Evolutionary conservation across 2,797 vertebrate genomes (phyloP).

Genomic region (Borostomias antarcticus): DNA sequence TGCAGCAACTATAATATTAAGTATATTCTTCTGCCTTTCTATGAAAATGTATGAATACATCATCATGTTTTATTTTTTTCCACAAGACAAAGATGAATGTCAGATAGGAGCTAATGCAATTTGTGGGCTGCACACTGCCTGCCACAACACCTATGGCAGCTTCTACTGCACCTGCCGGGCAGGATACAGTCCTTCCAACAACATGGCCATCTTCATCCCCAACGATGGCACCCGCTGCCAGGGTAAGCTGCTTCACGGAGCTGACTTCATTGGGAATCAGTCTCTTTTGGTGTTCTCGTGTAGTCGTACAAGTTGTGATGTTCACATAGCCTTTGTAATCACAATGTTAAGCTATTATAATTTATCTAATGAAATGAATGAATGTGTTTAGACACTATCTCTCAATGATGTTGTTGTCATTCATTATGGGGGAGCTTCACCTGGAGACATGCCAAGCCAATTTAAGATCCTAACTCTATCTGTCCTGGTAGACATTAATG

Average conservation of each 20-base stretch:
- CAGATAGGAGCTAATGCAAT: conserved; percentile 76
- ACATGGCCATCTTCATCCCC: conserved; percentile 86
- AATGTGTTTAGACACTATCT: not conserved
- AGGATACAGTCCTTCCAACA: conserved; percentile 90
- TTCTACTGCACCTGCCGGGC: conserved; percentile 88
- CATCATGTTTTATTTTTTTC: conserved; percentile 20
- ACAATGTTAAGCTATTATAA: not conserved
- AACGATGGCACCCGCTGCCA: conserved; percentile 93
- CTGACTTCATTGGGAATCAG: not conserved
- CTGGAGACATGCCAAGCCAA: not conserved
- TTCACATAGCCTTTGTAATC: not conserved
- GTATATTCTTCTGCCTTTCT: not conserved
- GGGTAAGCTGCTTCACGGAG: conserved; percentile 71
- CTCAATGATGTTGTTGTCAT: not conserved
- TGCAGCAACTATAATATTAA: too few species aligned
- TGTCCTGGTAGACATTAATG: conserved; percentile 82
- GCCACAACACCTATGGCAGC: conserved; percentile 91
- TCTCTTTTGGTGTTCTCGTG: not conserved
- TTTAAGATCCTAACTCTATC: conserved; percentile 5
- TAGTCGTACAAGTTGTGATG: not conserved
- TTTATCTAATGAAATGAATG: not conserved
- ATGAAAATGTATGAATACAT: conserved; percentile 80
- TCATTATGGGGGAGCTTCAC: conserved; percentile 1
- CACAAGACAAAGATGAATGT: conserved; percentile 85
- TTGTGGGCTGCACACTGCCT: conserved; percentile 86